Evolutionary conservation across 2,888 invertebrate genomes (phyloP).

Genomic region (Gnatocerus cornutus): DNA sequence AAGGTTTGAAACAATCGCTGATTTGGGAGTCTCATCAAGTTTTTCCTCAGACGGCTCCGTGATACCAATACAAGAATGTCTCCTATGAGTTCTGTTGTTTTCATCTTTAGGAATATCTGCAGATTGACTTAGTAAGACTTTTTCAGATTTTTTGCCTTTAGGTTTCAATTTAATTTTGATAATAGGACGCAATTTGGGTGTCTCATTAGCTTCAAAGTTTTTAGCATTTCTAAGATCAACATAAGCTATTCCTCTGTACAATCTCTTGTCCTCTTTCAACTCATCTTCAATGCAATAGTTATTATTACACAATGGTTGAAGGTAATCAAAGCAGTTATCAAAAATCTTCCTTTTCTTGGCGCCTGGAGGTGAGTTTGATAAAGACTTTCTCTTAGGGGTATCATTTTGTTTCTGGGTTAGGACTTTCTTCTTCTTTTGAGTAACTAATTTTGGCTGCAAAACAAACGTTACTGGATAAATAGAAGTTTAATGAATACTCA

Average conservation of each 20-base stretch:
- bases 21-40: constrained; percentile 38
- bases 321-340: constrained; percentile 34
- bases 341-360: constrained; percentile 36
- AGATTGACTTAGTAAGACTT: constrained; percentile 5
- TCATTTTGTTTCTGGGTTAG: constrained; percentile 21
- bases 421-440: background rate
- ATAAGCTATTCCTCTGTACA: constrained; percentile 31
- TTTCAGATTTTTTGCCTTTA: constrained; percentile 5
- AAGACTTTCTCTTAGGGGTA: constrained; percentile 35
- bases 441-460: constrained; percentile 20
- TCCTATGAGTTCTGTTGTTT: background rate
- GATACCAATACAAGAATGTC: constrained; percentile 9
- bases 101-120: constrained; percentile 17
- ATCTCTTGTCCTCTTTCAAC: constrained; percentile 14
- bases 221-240: constrained; percentile 29
- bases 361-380: constrained; percentile 24
- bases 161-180: constrained; percentile 41
- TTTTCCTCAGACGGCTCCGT: background rate
- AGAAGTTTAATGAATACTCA: constrained; percentile 28
- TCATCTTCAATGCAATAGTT: constrained; percentile 12
- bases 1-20: constrained; percentile 11
- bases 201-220: constrained; percentile 19
- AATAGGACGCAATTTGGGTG: constrained; percentile 32
- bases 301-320: constrained; percentile 34
- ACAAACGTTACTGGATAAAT: background rate